Percentiles rank a stretch among this genome's conserved stretches.
Evolutionary conservation across 2,113 vertebrate species (phyloP).

Genomic region (Podarcis cretensis): DNA sequence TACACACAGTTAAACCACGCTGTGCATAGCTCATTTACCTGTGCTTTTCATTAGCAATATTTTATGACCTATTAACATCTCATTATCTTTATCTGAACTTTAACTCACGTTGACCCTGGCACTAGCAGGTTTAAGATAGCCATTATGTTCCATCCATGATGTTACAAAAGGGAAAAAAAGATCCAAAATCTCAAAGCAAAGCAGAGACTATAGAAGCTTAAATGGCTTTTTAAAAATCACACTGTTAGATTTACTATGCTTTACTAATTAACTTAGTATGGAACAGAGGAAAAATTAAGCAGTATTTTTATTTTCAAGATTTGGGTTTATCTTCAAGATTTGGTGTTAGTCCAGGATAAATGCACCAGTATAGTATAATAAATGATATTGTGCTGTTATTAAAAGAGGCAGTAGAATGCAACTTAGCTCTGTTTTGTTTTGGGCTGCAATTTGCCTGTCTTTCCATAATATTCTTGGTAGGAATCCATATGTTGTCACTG

Average conservation of each 20-base stretch:
- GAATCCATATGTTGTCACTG: not conserved
- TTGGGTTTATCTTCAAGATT: conserved; percentile 3
- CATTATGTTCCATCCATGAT: not conserved
- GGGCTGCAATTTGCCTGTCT: not conserved
- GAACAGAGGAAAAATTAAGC: conserved; percentile 2
- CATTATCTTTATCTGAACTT: conserved; percentile 9
- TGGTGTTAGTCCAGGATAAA: conserved; percentile 34
- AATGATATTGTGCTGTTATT: conserved; percentile 44
- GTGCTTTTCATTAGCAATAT: not conserved
- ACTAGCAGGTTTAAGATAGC: not conserved
- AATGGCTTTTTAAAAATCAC: conserved; percentile 16
- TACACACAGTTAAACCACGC: not conserved
- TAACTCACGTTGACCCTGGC: conserved; percentile 8
- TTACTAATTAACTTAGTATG: conserved; percentile 16
- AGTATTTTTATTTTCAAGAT: conserved; percentile 17
- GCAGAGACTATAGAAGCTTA: not conserved
- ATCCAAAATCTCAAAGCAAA: not conserved
- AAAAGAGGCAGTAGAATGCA: not conserved
- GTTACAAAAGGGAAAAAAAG: not conserved
- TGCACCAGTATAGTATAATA: conserved; percentile 2
- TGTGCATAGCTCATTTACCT: conserved; percentile 28
- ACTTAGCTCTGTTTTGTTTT: conserved; percentile 22
- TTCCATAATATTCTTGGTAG: not conserved
- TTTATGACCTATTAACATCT: not conserved
- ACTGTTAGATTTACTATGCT: conserved; percentile 25